Percentiles rank a stretch among this genome's conserved stretches.
Evolutionary conservation across 2,113 vertebrate species (phyloP).

Genomic region (Calidris pugnax): DNA sequence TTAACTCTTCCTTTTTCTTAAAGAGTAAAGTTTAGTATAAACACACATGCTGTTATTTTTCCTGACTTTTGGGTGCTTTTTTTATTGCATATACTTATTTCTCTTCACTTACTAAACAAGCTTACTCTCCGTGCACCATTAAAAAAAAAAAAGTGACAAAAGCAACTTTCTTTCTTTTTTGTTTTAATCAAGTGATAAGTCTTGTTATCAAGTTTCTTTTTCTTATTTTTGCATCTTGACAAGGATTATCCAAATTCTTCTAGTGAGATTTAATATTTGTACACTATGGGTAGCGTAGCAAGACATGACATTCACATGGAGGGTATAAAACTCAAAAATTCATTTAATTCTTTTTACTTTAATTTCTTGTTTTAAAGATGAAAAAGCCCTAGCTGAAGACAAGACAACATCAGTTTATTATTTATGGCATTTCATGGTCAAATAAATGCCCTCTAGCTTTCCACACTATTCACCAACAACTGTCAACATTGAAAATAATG

Average conservation of each 20-base stretch:
- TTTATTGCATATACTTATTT: not conserved
- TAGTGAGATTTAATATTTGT: not conserved
- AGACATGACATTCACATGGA: not conserved
- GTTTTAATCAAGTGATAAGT: not conserved
- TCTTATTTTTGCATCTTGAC: not conserved
- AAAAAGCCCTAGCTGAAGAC: not conserved
- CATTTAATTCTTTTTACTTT: not conserved
- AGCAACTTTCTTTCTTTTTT: not conserved
- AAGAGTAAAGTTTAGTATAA: not conserved
- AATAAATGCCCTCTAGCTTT: constrained; percentile 40
- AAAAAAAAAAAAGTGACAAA: not conserved
- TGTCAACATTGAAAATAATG: constrained; percentile 38
- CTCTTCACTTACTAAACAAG: not conserved
- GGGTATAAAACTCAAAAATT: not conserved
- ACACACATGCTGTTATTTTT: not conserved
- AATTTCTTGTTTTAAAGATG: not conserved
- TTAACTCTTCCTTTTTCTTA: not conserved
- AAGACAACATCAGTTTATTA: constrained; percentile 24
- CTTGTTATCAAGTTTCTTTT: not conserved
- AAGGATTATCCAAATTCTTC: not conserved
- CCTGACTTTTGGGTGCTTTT: not conserved
- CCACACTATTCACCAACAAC: constrained; percentile 10
- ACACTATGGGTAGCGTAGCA: not conserved
- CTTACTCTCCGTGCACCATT: not conserved
- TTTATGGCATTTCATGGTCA: constrained; percentile 47